A percentile compares a stretch with the other conserved stretches of the same genome.
Conservation (phyloP, 2,888 invertebrate species). For the Serrognathus titanus region DNA sequence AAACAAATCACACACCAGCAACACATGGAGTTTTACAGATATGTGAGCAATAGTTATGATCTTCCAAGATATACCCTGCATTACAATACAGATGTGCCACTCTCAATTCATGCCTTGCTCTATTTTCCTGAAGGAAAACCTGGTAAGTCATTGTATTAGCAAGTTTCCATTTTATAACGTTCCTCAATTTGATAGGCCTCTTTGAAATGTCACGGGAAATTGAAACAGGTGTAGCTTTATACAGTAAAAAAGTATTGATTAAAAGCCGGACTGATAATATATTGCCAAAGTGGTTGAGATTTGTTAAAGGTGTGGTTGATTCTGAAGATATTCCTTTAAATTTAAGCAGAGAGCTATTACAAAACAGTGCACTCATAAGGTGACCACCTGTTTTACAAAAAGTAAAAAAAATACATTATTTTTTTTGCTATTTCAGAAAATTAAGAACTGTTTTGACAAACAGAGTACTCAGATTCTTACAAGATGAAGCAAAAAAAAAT, state of each 20-base stretch:
- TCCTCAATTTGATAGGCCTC: slow-evolving; percentile 53
- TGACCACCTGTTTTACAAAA: slow-evolving; percentile 41
- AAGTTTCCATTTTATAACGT: not conserved
- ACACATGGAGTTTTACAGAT: slow-evolving; percentile 91
- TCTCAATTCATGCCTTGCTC: slow-evolving; percentile 85
- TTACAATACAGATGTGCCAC: slow-evolving; percentile 89
- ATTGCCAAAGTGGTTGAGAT: slow-evolving; percentile 91
- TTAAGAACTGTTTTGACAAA: slow-evolving; percentile 79
- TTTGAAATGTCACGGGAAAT: slow-evolving; percentile 87
- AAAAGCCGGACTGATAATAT: slow-evolving; percentile 88
- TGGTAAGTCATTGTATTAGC: slow-evolving; percentile 28
- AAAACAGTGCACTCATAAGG: slow-evolving; percentile 88
- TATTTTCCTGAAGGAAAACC: slow-evolving; percentile 88
- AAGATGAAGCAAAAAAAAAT: slow-evolving; percentile 82
- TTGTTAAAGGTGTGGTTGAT: slow-evolving; percentile 96
- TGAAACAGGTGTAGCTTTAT: slow-evolving; percentile 82
- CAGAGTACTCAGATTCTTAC: slow-evolving; percentile 77
- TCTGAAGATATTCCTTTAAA: slow-evolving; percentile 98
- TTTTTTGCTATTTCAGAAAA: slow-evolving; percentile 57
- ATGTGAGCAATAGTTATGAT: slow-evolving; percentile 81
- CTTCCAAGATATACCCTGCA: slow-evolving; percentile 86
- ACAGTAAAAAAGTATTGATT: slow-evolving; percentile 89
- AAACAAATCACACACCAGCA: slow-evolving; percentile 81
- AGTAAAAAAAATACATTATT: not conserved
- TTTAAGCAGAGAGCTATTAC: slow-evolving; percentile 90